Evolutionary conservation across 2,888 invertebrate species (phyloP).

Genomic region (Sisyra nigra): DNA sequence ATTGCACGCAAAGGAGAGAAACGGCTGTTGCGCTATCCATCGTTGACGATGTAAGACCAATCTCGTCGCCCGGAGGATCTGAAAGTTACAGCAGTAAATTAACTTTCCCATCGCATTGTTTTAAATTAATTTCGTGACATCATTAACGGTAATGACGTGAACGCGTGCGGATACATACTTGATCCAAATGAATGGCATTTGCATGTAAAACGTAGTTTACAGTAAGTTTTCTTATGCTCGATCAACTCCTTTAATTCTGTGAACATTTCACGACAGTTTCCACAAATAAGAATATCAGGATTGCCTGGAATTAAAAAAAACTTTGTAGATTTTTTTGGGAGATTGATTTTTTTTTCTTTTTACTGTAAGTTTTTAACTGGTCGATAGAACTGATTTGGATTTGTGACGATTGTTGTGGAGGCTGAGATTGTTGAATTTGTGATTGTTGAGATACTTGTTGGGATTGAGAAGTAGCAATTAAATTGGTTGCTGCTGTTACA

Average conservation of each 20-base stretch:
- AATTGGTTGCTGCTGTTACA: not conserved
- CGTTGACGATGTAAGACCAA: not conserved
- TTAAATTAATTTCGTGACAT: too few species aligned
- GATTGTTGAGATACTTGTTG: constrained; percentile 1
- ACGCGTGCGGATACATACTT: constrained; percentile 25
- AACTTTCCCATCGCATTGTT: too few species aligned
- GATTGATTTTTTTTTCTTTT: constrained; percentile 21
- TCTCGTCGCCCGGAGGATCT: constrained; percentile 7
- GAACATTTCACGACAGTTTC: constrained; percentile 58
- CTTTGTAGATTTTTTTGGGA: not conserved
- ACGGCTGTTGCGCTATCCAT: constrained; percentile 18
- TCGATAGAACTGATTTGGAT: constrained; percentile 28
- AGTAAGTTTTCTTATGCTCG: constrained; percentile 56
- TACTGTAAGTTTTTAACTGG: constrained; percentile 49
- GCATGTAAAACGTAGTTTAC: constrained; percentile 53
- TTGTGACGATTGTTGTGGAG: constrained; percentile 25
- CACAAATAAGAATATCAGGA: constrained; percentile 60
- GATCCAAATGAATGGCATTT: constrained; percentile 42
- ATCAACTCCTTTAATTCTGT: constrained; percentile 50
- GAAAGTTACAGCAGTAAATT: not conserved
- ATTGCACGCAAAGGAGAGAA: constrained; percentile 44
- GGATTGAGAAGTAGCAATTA: not conserved
- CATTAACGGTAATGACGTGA: too few species aligned
- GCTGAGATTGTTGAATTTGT: constrained; percentile 9
- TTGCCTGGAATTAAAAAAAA: constrained; percentile 34